Evolutionary conservation across 1,140 invertebrate species (phyloP).

Genomic region (Linepithema humile): DNA sequence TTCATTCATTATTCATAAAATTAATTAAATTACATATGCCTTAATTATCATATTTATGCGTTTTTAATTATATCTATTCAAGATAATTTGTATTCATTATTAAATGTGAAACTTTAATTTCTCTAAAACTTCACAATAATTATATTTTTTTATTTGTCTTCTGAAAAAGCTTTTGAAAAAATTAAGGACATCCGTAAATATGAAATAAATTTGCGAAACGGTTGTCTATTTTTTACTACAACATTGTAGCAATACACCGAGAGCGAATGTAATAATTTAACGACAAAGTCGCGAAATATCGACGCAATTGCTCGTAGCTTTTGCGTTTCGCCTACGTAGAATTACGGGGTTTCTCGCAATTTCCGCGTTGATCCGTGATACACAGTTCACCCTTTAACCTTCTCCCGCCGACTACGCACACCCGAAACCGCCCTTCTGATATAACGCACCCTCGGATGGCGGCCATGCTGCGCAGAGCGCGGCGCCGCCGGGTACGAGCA

Average conservation of each 20-base stretch:
- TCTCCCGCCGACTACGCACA: neutral
- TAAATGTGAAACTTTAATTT: too few species aligned
- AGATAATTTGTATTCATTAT: too few species aligned
- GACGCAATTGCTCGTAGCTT: neutral
- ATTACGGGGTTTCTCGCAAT: neutral
- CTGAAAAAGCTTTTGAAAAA: neutral
- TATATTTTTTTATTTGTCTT: neutral
- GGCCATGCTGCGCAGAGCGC: conserved; percentile 36
- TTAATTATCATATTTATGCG: too few species aligned
- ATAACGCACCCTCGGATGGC: neutral
- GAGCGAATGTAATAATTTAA: neutral
- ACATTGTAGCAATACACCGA: neutral
- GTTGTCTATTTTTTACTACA: neutral
- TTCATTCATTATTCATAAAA: neutral
- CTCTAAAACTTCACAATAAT: neutral
- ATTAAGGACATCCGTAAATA: neutral
- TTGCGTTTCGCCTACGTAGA: neutral
- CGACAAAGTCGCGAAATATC: neutral
- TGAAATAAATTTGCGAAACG: neutral
- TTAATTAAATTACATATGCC: neutral
- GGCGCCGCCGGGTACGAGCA: neutral
- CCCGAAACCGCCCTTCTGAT: neutral
- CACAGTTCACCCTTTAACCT: neutral
- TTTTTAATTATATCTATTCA: too few species aligned
- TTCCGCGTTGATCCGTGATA: neutral